A percentile compares a stretch with the other conserved stretches of the same genome.
These are phyloP conservation scores for Platichthys flesus DNA, from an alignment of 2,113 vertebrate species.

Conservation along the genomic window DNA sequence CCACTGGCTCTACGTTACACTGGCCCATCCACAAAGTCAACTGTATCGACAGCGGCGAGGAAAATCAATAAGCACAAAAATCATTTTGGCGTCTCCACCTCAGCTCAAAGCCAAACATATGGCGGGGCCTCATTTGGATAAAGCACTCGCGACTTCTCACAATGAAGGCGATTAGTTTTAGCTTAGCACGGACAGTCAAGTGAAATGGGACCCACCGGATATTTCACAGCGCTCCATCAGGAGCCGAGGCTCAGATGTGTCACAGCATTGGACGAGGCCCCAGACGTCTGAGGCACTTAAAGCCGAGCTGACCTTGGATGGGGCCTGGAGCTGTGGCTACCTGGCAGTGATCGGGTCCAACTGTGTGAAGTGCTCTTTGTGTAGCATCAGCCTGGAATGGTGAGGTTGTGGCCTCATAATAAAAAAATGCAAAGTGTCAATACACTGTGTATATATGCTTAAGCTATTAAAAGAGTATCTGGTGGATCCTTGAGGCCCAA, in stretches of 20 bases:
- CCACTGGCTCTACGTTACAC: constrained; percentile 5
- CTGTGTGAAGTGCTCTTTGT: background rate
- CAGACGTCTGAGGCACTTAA: constrained; percentile 10
- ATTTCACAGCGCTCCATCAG: constrained; percentile 36
- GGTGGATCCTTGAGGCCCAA: no score
- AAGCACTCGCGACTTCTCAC: constrained; percentile 18
- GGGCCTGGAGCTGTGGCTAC: background rate
- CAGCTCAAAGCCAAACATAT: constrained; percentile 30
- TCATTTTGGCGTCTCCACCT: constrained; percentile 39
- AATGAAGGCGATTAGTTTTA: constrained; percentile 36
- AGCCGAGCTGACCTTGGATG: constrained; percentile 34
- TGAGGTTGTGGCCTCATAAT: no score
- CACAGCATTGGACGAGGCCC: constrained; percentile 12
- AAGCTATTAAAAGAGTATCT: no score
- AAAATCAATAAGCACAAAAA: constrained; percentile 63
- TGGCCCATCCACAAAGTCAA: constrained; percentile 61
- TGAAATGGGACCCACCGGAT: constrained; percentile 20
- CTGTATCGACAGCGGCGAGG: constrained; percentile 46
- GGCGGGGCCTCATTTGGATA: constrained; percentile 8
- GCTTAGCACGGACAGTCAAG: constrained; percentile 6
- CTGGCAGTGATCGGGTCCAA: constrained; percentile 3
- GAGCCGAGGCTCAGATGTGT: constrained; percentile 21
- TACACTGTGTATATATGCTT: no score
- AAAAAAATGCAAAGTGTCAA: no score
- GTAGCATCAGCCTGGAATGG: no score